Evolutionary conservation across 2,113 vertebrate species (phyloP), one percentile per base, ranked within the genome.

Genomic region (Rhabdornis inornatus): DNA sequence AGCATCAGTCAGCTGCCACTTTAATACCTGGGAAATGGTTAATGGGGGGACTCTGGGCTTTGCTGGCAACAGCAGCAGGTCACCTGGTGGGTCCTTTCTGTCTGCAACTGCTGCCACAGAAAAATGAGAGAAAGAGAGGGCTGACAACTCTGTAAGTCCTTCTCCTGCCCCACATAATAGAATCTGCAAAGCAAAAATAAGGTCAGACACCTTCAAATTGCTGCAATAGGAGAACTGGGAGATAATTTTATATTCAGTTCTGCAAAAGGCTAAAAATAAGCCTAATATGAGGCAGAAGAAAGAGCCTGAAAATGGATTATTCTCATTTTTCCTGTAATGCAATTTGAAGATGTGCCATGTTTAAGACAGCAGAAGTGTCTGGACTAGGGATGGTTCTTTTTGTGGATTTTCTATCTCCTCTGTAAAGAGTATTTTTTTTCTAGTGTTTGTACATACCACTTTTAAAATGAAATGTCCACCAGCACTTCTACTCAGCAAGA

Each of bases 101-200:
- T 13, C 65, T 64, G 74, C 74, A 88, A 16, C 66, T 52, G 65
- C 87, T 84, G 81, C 83, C 75, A 91, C 50, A 74, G 71, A 76
- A 72, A 80, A 90, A 75, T 42, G 57, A 68, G 42, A 92, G 69
- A n/a, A 68, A 57, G 70, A 66, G 40, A 87, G 27, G 61, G 49
- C 1, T 72, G 83, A 28, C 76, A 81, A 2, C 52, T 55, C 86
- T 52, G 23, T 1, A 1, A 87, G 65, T 68, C 65, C 83, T 94
- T 82, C 57, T 77, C 77, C 91, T 84, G 61, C 45, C 93, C 83
- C 93, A 92, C 64, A 64, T 78, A 92, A 95, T 49, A 83, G 83
- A 93, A 95, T 84, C 93, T 92, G 90, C 86, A 95, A 93, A 89
- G 94, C 52, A 92, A 84, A 94, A 96, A 96, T 80, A 96, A 95